These are phyloP conservation scores for Fregata magnificens DNA, from an alignment of 2,113 vertebrate genomes.

Conservation along the genomic window DNA sequence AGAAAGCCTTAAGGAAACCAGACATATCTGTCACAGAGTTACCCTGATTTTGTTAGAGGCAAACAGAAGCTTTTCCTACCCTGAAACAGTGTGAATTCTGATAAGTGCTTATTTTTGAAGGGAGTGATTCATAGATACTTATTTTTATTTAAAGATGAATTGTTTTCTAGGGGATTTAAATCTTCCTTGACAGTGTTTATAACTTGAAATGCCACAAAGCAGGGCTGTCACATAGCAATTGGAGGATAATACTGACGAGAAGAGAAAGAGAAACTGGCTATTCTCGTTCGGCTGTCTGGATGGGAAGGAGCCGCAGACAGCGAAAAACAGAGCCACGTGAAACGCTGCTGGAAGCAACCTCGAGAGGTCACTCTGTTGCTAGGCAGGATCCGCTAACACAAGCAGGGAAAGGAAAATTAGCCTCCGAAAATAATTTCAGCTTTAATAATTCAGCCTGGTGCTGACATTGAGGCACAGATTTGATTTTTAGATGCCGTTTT, in stretches of 20 bases:
- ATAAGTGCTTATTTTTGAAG: conserved; percentile 4
- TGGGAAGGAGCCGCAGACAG: background rate
- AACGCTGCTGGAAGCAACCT: conserved; percentile 6
- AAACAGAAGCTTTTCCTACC: conserved; percentile 9
- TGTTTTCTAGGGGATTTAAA: conserved; percentile 17
- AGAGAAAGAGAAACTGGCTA: conserved; percentile 3
- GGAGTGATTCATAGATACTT: background rate
- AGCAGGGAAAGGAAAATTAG: conserved; percentile 1
- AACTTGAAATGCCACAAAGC: conserved; percentile 2
- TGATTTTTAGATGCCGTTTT: background rate
- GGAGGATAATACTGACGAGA: background rate
- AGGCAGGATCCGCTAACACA: background rate
- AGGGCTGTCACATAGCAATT: background rate
- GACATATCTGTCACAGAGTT: background rate
- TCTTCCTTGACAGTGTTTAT: conserved; percentile 21
- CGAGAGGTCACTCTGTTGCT: conserved; percentile 52
- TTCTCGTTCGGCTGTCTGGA: background rate
- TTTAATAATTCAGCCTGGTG: background rate
- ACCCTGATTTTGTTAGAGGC: background rate
- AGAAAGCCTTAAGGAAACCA: background rate
- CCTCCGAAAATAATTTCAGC: background rate
- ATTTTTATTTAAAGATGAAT: conserved; percentile 11
- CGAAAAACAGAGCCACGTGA: background rate
- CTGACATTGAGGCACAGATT: background rate
- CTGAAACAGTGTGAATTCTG: background rate